Conservation (phyloP, 1,140 invertebrate genomes). For the Cheumatopsyche charites region DNA sequence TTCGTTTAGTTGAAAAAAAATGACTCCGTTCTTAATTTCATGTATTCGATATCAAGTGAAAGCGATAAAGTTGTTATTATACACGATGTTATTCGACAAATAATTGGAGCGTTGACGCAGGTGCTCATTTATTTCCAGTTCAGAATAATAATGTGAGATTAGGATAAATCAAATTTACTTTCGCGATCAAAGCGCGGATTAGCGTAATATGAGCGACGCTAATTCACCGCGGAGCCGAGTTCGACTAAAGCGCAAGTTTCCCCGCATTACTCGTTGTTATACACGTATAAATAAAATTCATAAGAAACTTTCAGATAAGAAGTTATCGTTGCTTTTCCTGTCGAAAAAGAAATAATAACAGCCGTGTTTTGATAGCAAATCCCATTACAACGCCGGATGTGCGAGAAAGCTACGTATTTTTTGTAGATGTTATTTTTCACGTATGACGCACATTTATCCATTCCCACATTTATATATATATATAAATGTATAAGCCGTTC, state of each 20-base stretch:
- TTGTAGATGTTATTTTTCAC: no score
- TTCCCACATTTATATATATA: no score
- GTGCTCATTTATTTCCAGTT: no score
- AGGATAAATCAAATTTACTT: constrained; percentile 4
- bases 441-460: no score
- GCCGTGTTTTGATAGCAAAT: not conserved
- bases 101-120: not conserved
- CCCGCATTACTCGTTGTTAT: no score
- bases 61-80: not conserved
- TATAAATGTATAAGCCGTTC: no score
- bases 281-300: constrained; percentile 15
- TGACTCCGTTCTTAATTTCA: no score
- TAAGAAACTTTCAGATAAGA: constrained; percentile 18
- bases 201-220: constrained; percentile 6
- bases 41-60: not conserved
- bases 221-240: not conserved
- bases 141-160: not conserved
- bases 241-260: not conserved
- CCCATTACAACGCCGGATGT: not conserved
- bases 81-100: not conserved
- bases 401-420: no score
- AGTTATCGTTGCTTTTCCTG: constrained; percentile 1
- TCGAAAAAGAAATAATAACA: not conserved
- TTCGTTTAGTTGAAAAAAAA: no score
- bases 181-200: not conserved